Percentiles rank a stretch among this genome's conserved stretches.
These are phyloP conservation scores for Theristus sp. DNA, from an alignment of 2,888 invertebrate species.

Conservation along the genomic window DNA sequence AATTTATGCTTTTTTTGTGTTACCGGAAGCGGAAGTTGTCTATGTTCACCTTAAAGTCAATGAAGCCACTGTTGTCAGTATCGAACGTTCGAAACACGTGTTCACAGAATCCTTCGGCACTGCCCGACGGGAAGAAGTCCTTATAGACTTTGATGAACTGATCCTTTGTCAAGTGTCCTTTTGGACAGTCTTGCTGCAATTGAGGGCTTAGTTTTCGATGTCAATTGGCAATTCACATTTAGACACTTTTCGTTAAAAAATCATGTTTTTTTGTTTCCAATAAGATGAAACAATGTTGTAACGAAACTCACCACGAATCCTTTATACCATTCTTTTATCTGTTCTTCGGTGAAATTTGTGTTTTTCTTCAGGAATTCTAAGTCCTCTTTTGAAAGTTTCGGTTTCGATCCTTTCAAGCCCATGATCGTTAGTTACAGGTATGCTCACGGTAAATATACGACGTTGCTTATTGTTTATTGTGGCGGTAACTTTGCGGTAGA, in stretches of 20 bases:
- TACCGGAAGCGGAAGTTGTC: no score
- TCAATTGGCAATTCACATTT: background rate
- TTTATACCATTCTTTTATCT: constrained; percentile 99
- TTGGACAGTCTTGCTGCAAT: constrained; percentile 31
- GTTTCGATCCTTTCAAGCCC: constrained; percentile 28
- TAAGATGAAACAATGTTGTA: no score
- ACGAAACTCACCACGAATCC: constrained; percentile 73
- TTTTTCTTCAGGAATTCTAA: constrained; percentile 95
- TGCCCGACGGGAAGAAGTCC: constrained; percentile 30
- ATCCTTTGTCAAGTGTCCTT: constrained; percentile 29
- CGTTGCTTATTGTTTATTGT: no score
- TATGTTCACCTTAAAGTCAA: constrained; percentile 52
- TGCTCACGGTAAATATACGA: no score
- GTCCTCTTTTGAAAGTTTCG: constrained; percentile 48
- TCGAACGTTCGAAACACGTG: constrained; percentile 31
- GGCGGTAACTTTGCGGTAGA: no score
- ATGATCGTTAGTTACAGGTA: no score
- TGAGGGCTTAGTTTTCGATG: background rate
- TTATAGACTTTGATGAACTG: constrained; percentile 31
- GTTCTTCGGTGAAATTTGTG: constrained; percentile 91
- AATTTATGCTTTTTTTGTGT: no score
- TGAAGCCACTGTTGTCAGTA: constrained; percentile 94
- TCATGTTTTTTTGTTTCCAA: no score
- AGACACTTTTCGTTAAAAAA: background rate
- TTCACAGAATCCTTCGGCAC: constrained; percentile 30